Evolutionary conservation across 2,797 vertebrate genomes (phyloP).

Genomic region (Thaleichthys pacificus): DNA sequence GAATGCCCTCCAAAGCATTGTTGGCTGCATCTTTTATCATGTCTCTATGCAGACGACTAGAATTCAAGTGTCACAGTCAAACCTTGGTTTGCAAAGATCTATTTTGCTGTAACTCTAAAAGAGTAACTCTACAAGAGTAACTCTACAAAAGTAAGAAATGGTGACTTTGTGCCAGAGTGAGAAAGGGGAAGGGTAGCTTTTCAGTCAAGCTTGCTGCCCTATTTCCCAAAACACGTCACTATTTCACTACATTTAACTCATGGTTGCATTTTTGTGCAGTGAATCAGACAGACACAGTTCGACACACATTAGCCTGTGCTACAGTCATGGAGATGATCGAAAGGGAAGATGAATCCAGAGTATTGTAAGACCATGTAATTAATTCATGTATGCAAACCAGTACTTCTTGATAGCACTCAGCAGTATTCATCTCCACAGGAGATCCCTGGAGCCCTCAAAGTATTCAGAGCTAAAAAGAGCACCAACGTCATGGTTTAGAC

Average conservation of each 20-base stretch:
- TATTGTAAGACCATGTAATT: constrained; percentile 61
- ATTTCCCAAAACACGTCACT: background rate
- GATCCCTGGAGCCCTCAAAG: constrained; percentile 49
- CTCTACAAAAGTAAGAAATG: background rate
- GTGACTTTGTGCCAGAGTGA: background rate
- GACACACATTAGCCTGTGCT: constrained; percentile 58
- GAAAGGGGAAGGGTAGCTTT: background rate
- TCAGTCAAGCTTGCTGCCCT: background rate
- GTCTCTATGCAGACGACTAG: constrained; percentile 11
- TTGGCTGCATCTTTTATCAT: constrained; percentile 5
- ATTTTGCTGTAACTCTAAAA: too few relatives aligned
- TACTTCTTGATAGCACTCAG: constrained; percentile 40
- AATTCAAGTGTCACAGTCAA: background rate
- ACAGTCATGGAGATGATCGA: constrained; percentile 65
- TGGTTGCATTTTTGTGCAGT: background rate
- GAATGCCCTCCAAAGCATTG: constrained; percentile 13
- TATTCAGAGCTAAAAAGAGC: constrained; percentile 58
- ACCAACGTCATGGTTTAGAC: constrained; percentile 51
- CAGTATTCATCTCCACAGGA: constrained; percentile 57
- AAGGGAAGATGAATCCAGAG: constrained; percentile 59
- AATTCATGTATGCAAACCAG: constrained; percentile 58
- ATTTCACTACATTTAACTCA: background rate
- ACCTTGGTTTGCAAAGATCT: background rate
- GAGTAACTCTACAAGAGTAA: too few relatives aligned
- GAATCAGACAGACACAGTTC: background rate